Evolutionary conservation across 2,888 invertebrate genomes (phyloP), one percentile per base, ranked within the genome.

Genomic region (Drosophila mercatorum): DNA sequence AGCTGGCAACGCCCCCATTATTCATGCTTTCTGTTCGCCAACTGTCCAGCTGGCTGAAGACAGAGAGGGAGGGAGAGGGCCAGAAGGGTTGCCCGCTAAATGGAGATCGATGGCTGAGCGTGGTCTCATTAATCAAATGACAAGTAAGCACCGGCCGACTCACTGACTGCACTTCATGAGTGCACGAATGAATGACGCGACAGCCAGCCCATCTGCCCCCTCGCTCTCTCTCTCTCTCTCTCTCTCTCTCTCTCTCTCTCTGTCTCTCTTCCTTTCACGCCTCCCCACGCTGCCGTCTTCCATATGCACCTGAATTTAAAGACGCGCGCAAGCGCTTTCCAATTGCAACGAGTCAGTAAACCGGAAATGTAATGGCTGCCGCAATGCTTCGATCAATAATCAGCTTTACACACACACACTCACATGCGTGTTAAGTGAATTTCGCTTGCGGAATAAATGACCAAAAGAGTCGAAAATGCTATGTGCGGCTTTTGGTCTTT

Each of bases 41-140:
- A 81, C 74, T 66, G 65, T 73, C 67, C 62, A 60, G 46, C 31
- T 40, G 52, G 36, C n/a, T 26, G 17, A 44, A 6, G 8, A 31
- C 41, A 2, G 26, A 14, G 8, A 34, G 34, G 0, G 34, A 34
- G 34, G 1, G 34, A 7, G 34, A 34, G 34, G 26, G 36, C 12
- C 17, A 10, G 47, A 10, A 26, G 60, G 41, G 58, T 40, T 66
- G 68, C 56, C 72, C 81, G 88, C 87, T 90, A 91, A 91, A 91
- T 91, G 92, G 92, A 91, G 91, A 91, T 91, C 91, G 91, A 91
- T 91, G 90, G 90, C 79, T 84, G 86, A 89, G 87, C 90, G 86
- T 91, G 92, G 88, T 88, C 91, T 91, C 91, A 91, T 91, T 91
- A 91, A 91, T 91, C 91, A 91, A 90, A 88, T 85, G 92, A 90